Percentiles rank a stretch among this genome's conserved stretches.
These are phyloP conservation scores for Ictalurus punctatus DNA, from an alignment of 2,113 vertebrate species.

Conservation along the genomic window DNA sequence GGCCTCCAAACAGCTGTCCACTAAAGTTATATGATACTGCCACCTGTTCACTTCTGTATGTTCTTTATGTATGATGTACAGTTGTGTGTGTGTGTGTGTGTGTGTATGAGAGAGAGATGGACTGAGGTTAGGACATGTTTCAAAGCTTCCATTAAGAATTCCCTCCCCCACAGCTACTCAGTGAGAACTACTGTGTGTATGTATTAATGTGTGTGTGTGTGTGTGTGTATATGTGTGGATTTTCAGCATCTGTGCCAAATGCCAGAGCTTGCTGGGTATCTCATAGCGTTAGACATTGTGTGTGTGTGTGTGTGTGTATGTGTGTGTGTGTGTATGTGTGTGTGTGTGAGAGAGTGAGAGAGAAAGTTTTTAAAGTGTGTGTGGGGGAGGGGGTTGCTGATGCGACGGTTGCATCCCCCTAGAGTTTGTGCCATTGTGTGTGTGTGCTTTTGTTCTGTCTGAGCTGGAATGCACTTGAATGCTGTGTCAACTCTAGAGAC, in stretches of 20 bases:
- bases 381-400: slow-evolving; percentile 39
- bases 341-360: slow-evolving; percentile 39
- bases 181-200: slow-evolving; percentile 43
- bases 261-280: slow-evolving; percentile 62
- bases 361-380: slow-evolving; percentile 37
- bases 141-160: slow-evolving; percentile 37
- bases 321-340: slow-evolving; percentile 43
- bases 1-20: slow-evolving; percentile 56
- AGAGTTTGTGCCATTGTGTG: slow-evolving; percentile 54
- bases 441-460: slow-evolving; percentile 60
- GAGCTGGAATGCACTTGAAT: slow-evolving; percentile 65
- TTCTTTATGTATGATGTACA: slow-evolving; percentile 33
- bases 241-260: slow-evolving; percentile 72
- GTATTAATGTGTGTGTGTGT: not conserved
- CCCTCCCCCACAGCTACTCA: slow-evolving; percentile 53
- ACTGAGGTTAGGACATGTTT: slow-evolving; percentile 3
- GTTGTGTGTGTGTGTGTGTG: slow-evolving; percentile 14
- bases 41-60: slow-evolving; percentile 50
- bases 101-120: not conserved
- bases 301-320: slow-evolving; percentile 46
- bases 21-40: slow-evolving; percentile 49
- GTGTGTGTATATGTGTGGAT: slow-evolving; percentile 49
- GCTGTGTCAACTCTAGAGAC: slow-evolving; percentile 52
- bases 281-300: slow-evolving; percentile 28
- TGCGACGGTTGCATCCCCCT: slow-evolving; percentile 55